Evolutionary conservation across 2,888 invertebrate species (phyloP), one percentile per base, ranked within the genome.

Genomic region (Monochamus alternatus): DNA sequence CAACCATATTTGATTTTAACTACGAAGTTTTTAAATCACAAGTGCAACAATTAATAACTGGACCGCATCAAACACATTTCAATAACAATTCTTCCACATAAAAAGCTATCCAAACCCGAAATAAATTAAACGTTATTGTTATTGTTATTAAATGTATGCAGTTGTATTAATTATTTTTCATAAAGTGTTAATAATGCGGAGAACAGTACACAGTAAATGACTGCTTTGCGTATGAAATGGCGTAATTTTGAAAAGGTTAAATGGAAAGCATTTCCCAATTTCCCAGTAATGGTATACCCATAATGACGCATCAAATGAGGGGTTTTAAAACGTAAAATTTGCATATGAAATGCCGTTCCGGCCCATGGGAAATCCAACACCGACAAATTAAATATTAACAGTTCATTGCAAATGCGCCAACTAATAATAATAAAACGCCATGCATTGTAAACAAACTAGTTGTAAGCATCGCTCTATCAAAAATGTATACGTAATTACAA

Each of bases 301-400:
- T 66, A 69, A 69, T 64, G 64, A 47, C 47, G 47, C 30, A 64
- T 64, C 47, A 64, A 64, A 69, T 60, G 69, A 51, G 59, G 60
- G 75, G 70, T 81, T 82, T 82, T 80, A 79, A 80, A 81, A 79
- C 80, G 75, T 81, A 82, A 84, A 84, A 84, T 85, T 85, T 85
- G 75, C 85, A 85, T 86, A 80, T 81, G 83, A 81, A 84, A 84
- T 83, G 81, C 79, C 76, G 80, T 82, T 82, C 79, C 62, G 74
- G 77, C 81, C 81, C 82, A 52, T 64, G 86, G 85, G 84, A 84
- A 85, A 84, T 84, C 81, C 81, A 79, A 81, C 75, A 77, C 78
- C 66, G 71, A 75, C 78, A 81, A 84, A 85, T 86, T 87, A 85
- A 86, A 86, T 85, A 85, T 86, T 87, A 86, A 85, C 84, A 80